These are phyloP conservation scores for Athene cunicularia DNA, from an alignment of 2,113 vertebrate species.

Conservation along the genomic window DNA sequence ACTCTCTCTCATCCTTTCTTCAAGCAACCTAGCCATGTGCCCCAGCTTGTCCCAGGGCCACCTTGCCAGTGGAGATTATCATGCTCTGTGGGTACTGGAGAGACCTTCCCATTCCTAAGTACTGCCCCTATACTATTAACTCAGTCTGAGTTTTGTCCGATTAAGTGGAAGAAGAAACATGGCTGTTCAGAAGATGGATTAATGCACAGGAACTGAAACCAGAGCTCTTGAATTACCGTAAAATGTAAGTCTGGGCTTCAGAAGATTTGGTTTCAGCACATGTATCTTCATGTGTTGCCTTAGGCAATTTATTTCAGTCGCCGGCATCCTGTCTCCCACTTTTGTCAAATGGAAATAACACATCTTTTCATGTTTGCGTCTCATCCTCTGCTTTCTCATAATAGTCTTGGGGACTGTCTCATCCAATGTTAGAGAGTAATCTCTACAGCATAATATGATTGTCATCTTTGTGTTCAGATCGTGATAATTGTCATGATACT, in stretches of 20 bases:
- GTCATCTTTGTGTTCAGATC: neutral
- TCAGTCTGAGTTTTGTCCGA: neutral
- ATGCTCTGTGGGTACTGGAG: fast-evolving
- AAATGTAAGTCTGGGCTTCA: neutral
- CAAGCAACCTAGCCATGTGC: neutral
- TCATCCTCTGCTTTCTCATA: slow-evolving; percentile 12
- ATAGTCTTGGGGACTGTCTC: neutral
- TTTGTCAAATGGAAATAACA: slow-evolving; percentile 20
- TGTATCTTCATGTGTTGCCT: neutral
- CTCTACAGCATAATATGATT: neutral
- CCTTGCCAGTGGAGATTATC: neutral
- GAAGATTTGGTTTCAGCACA: neutral
- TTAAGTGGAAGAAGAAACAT: neutral
- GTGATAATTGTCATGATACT: neutral
- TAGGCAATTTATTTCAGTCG: neutral
- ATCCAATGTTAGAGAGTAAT: neutral
- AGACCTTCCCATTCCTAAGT: fast-evolving
- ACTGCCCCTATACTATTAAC: neutral
- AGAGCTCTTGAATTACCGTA: neutral
- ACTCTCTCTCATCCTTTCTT: fast-evolving
- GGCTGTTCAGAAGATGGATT: neutral
- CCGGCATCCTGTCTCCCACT: neutral
- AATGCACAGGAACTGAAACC: neutral
- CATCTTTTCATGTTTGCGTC: neutral
- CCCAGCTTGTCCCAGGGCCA: neutral